Evolutionary conservation across 2,888 invertebrate genomes (phyloP).

Genomic region (Aricia artaxerxes): DNA sequence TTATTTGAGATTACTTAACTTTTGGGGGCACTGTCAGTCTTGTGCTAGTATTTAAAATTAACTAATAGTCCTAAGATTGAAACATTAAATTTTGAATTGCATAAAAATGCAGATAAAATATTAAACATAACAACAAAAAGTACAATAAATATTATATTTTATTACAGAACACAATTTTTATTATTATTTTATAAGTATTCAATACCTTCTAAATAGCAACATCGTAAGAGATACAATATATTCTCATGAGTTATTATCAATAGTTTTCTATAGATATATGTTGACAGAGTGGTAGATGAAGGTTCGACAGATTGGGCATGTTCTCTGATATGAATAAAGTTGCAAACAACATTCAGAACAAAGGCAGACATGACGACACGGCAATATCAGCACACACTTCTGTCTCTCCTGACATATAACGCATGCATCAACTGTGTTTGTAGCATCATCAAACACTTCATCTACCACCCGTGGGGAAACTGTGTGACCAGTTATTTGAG

Average conservation of each 20-base stretch:
- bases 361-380: slow-evolving; percentile 79
- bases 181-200: background rate
- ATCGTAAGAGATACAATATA: background rate
- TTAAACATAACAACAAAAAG: background rate
- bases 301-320: slow-evolving; percentile 78
- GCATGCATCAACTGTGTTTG: slow-evolving; percentile 66
- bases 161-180: background rate
- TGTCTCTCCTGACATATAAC: slow-evolving; percentile 79
- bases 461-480: slow-evolving; percentile 48
- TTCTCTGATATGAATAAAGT: slow-evolving; percentile 73
- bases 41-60: background rate
- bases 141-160: background rate
- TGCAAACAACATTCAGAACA: slow-evolving; percentile 75
- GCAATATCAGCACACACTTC: slow-evolving; percentile 78
- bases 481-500: slow-evolving; percentile 58
- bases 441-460: slow-evolving; percentile 48
- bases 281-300: slow-evolving; percentile 78
- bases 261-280: slow-evolving; percentile 66
- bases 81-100: background rate
- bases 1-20: background rate
- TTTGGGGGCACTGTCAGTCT: background rate
- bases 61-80: background rate
- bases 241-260: background rate
- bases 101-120: background rate
- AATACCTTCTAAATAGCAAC: background rate